phyloP scores from a whole-genome alignment of 2,888 invertebrate species.

The Acleris holmiana region DNA sequence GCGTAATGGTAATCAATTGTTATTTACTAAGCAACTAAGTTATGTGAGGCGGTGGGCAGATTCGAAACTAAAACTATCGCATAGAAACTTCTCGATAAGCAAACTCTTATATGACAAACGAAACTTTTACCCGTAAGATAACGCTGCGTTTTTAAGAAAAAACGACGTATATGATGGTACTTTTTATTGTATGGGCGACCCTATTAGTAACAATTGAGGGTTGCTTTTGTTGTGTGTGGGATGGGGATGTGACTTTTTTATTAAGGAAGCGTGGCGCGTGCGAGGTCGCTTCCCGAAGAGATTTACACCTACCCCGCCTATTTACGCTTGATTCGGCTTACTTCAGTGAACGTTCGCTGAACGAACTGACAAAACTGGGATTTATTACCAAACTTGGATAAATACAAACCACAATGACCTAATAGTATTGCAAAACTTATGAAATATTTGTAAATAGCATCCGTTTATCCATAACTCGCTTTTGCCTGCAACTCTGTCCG shows the following conservation, averaged over 20 bases:
- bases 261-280: neutral
- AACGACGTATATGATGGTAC: no score
- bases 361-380: neutral
- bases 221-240: no score
- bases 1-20: slow-evolving; percentile 7
- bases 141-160: neutral
- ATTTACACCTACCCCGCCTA: slow-evolving; percentile 9
- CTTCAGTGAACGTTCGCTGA: neutral
- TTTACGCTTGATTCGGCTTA: neutral
- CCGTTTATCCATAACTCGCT: no score
- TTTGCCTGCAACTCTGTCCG: no score
- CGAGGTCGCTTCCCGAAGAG: neutral
- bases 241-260: no score
- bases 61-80: neutral
- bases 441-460: neutral
- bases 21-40: slow-evolving; percentile 1
- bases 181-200: no score
- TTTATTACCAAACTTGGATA: slow-evolving; percentile 15
- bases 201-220: no score
- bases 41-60: neutral
- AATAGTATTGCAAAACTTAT: neutral
- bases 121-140: neutral
- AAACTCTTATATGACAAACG: neutral
- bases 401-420: slow-evolving; percentile 1
- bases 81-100: neutral